These are phyloP conservation scores for Enteromius paludinosus DNA, from an alignment of 2,797 vertebrate genomes.

Conservation along the genomic window DNA sequence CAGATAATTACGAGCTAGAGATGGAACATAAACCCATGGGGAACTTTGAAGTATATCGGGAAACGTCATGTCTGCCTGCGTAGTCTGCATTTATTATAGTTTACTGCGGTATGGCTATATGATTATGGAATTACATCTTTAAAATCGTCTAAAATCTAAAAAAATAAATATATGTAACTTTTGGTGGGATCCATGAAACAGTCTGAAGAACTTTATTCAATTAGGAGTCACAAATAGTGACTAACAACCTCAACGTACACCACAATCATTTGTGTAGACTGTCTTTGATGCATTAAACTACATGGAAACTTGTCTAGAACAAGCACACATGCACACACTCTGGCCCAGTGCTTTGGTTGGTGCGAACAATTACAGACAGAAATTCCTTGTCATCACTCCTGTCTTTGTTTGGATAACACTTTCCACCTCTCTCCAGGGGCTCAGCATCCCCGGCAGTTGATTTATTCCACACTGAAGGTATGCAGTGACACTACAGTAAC, in stretches of 20 bases:
- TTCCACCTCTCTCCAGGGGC: conserved; percentile 40
- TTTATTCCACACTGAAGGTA: conserved; percentile 69
- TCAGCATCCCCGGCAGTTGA: conserved; percentile 59
- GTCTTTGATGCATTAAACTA: conserved; percentile 23
- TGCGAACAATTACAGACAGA: conserved; percentile 72
- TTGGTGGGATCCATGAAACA: conserved; percentile 8
- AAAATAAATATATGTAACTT: conserved; percentile 8
- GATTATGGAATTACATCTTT: conserved; percentile 27
- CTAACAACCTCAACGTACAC: neutral
- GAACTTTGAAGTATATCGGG: conserved; percentile 44
- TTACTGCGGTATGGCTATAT: neutral
- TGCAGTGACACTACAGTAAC: conserved; percentile 63
- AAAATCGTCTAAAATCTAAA: conserved; percentile 14
- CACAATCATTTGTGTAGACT: neutral
- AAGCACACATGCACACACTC: neutral
- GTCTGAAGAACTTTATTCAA: neutral
- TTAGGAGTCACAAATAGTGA: conserved; percentile 1
- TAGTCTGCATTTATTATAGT: conserved; percentile 31
- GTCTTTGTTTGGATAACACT: conserved; percentile 76
- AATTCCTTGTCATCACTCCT: conserved; percentile 72
- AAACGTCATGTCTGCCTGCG: conserved; percentile 36
- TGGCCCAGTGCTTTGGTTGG: conserved; percentile 17
- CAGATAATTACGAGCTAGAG: conserved; percentile 70
- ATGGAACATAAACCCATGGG: conserved; percentile 27
- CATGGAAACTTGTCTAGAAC: conserved; percentile 33